Conservation (phyloP, 2,113 vertebrate genomes). For the Illadopsis cleaveri region DNA sequence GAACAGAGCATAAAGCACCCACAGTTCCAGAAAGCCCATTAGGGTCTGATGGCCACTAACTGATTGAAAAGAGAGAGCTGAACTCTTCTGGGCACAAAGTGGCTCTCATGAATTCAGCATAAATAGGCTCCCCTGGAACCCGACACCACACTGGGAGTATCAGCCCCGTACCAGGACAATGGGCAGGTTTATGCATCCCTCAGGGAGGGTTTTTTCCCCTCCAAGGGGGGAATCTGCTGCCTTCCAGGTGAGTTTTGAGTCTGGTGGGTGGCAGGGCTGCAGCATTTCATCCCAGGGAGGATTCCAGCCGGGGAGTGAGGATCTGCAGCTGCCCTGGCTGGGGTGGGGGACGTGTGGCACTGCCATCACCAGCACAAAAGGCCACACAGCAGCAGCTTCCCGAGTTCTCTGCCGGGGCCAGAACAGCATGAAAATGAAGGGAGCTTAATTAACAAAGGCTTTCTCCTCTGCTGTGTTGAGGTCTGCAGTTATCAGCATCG, state of each 20-base stretch:
- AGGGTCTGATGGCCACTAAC: slow-evolving; percentile 14
- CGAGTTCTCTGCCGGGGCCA: background rate
- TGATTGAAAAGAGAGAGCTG: slow-evolving; percentile 41
- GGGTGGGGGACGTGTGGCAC: fast-evolving
- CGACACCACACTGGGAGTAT: background rate
- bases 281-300: background rate
- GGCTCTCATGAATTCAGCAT: slow-evolving; percentile 1
- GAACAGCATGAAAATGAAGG: background rate
- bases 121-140: slow-evolving; percentile 10
- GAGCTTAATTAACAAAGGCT: slow-evolving; percentile 37
- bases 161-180: background rate
- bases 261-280: background rate
- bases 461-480: background rate
- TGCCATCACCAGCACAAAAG: background rate
- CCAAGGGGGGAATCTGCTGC: background rate
- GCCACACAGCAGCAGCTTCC: background rate
- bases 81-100: slow-evolving; percentile 28
- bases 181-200: slow-evolving; percentile 7
- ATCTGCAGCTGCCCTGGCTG: background rate
- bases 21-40: slow-evolving; percentile 34
- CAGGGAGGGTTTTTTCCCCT: background rate
- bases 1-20: slow-evolving; percentile 24
- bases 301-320: background rate
- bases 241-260: background rate
- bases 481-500: background rate